A percentile compares a stretch with the other conserved stretches of the same genome.
Conservation (phyloP, 2,888 invertebrate species). For the Microctonus brassicae region DNA sequence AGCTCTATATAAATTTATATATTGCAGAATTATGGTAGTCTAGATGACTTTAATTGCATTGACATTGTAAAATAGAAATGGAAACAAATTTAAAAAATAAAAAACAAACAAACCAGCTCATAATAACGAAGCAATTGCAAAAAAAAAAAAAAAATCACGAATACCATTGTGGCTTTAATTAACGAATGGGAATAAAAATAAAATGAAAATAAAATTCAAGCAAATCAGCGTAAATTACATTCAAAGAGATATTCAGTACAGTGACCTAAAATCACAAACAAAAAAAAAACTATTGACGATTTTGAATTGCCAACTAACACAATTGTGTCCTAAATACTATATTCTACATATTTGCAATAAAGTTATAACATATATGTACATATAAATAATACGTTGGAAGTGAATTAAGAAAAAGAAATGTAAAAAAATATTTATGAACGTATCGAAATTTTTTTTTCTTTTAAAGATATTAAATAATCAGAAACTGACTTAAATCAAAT, state of each 20-base stretch:
- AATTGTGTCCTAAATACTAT: no score
- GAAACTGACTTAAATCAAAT: neutral
- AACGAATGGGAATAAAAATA: conserved; percentile 24
- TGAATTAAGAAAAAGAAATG: no score
- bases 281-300: no score
- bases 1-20: no score
- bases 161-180: conserved; percentile 34
- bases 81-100: no score
- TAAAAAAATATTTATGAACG: no score
- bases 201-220: conserved; percentile 1
- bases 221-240: neutral
- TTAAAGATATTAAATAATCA: neutral
- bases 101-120: neutral
- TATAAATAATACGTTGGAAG: no score
- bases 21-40: neutral
- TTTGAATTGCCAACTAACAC: no score
- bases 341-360: no score
- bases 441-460: no score
- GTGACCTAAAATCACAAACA: no score
- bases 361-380: no score
- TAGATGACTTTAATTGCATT: neutral
- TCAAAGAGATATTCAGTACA: neutral
- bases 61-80: neutral
- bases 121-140: conserved; percentile 12
- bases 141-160: conserved; percentile 36